Percentiles rank a stretch among this genome's conserved stretches.
These are phyloP conservation scores for Brienomyrus brachyistius DNA, from an alignment of 2,113 vertebrate species.

Conservation along the genomic window DNA sequence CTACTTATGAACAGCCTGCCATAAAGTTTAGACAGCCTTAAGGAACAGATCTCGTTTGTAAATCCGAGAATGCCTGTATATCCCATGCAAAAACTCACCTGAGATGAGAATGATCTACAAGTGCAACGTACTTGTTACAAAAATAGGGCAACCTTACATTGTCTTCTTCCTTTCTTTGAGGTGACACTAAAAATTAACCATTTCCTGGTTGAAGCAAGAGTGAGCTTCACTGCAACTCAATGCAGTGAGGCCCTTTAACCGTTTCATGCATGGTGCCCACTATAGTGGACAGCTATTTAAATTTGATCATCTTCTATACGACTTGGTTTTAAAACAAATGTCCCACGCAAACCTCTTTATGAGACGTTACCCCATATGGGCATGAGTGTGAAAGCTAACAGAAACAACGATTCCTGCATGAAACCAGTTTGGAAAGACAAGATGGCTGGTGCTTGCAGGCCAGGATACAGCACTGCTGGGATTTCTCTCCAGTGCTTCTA, in stretches of 20 bases:
- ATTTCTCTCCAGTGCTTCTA: not conserved
- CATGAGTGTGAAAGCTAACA: not conserved
- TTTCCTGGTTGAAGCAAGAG: not conserved
- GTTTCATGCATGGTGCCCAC: not conserved
- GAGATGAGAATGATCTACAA: not conserved
- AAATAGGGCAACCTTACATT: not conserved
- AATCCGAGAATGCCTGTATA: not conserved
- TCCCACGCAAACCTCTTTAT: not conserved
- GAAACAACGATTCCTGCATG: not conserved
- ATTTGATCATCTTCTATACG: not conserved
- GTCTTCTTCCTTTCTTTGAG: not conserved
- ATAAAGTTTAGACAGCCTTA: not conserved
- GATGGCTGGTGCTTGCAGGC: not conserved
- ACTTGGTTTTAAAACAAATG: not conserved
- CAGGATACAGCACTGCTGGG: not conserved
- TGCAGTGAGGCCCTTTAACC: not conserved
- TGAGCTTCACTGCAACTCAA: not conserved
- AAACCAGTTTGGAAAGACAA: not conserved
- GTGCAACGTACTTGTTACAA: not conserved
- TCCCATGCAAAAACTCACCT: not conserved
- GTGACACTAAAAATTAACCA: not conserved
- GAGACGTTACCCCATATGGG: not conserved
- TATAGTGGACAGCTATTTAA: not conserved
- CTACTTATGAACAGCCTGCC: not conserved
- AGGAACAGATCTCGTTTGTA: not conserved